These are phyloP conservation scores for Syngnathus acus DNA, from an alignment of 2,797 vertebrate genomes.

Conservation along the genomic window DNA sequence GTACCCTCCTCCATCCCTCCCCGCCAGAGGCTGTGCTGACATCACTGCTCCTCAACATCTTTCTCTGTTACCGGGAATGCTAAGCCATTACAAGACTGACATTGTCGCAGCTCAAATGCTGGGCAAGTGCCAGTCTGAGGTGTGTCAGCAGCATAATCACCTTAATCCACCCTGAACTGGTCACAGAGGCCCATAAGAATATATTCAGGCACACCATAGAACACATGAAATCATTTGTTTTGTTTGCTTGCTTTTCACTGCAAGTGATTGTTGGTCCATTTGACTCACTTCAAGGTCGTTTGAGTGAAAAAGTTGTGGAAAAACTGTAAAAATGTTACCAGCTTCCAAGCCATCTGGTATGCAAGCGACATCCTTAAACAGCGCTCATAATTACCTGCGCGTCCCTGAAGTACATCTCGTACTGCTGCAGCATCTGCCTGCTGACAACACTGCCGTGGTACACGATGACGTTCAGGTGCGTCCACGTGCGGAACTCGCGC, in stretches of 20 bases:
- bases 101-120: background rate
- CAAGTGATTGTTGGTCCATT: no score
- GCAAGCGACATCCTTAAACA: background rate
- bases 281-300: no score
- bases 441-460: conserved; percentile 97
- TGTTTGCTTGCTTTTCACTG: no score
- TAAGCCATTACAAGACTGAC: conserved; percentile 49
- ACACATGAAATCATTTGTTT: no score
- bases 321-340: background rate
- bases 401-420: conserved; percentile 98
- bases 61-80: conserved; percentile 44
- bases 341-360: background rate
- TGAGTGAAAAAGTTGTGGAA: background rate
- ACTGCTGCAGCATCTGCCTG: conserved; percentile 98
- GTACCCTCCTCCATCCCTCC: conserved; percentile 27
- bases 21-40: conserved; percentile 45
- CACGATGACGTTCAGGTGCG: conserved; percentile 91
- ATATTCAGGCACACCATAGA: background rate
- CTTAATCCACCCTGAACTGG: background rate
- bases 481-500: conserved; percentile 94
- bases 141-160: background rate
- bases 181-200: background rate
- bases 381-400: conserved; percentile 76
- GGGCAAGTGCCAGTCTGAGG: background rate
- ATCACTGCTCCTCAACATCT: conserved; percentile 53